Base-by-base conservation (phyloP, 2,113 vertebrate species). In the Petaurus breviceps region DNA sequence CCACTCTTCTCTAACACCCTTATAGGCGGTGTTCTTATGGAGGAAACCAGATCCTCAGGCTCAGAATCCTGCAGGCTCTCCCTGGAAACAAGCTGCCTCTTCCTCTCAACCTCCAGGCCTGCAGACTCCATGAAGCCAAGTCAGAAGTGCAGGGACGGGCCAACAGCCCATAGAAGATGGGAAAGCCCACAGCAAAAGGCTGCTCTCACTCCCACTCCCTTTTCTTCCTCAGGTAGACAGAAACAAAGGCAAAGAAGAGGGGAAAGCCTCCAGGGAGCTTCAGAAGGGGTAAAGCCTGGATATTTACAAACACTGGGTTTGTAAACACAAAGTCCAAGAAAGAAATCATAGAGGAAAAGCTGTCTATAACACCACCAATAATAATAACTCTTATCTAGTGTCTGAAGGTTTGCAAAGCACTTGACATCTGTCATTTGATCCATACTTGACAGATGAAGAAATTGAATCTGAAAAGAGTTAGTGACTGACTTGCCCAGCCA, bases 401-500 rank as follows among this genome's bases (percentile, higher is more conserved):
- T 16, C 19, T 77, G 61, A 77, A 19, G 37, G 28, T 61, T 31
- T 31, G 28, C 57, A 61, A 61, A 61, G 57, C 11, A 61, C 31
- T 14, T 14, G 0, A 5, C 28, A 0, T 26, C 28, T 55, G 8
- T 9, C 55, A 57, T 9, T 26, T 28, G 55, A 28, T 57, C 89
- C 22, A 7, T 14, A 7, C 77, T 92, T 94, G 89, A 68, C 55
- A 95, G 89, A 1, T 51, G 10, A 91, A 22, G 24, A 94, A 95
- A 77, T 0, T 46, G 46, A 91, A 51, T 0, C 47, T 95, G 55
- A 92, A n/a, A 92, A 92, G 90, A 26, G 14, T 43, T 2, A 19
- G 61, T 94, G 61, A 50, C 19, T 77, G 91, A 94, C 54, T 92
- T 95, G n/a, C 28, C 54, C 55, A 95, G n/a, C 47, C 1, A 52